A percentile compares a stretch with the other conserved stretches of the same genome.
These are phyloP conservation scores for Nematopogon swammerdamellus DNA, from an alignment of 2,888 invertebrate species.

Conservation along the genomic window DNA sequence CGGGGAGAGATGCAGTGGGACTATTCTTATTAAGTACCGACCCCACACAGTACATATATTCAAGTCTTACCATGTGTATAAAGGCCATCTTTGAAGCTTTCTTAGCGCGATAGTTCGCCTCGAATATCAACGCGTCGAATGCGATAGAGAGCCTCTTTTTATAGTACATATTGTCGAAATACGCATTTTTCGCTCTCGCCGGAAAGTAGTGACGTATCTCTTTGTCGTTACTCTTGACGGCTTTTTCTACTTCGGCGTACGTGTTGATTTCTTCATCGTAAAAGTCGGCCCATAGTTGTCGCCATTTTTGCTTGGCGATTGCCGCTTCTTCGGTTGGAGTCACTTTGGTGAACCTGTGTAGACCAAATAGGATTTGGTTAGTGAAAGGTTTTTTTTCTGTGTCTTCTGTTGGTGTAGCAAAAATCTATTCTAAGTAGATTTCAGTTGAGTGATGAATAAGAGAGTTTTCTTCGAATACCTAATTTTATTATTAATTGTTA, in stretches of 20 bases:
- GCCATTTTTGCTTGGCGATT: constrained; percentile 4
- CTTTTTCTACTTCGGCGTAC: constrained; percentile 6
- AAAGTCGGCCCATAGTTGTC: constrained; percentile 20
- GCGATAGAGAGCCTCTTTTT: constrained; percentile 27
- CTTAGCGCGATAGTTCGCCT: constrained; percentile 31
- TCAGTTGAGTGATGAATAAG: no score
- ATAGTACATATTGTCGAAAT: constrained; percentile 28
- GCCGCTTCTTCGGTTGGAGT: background rate
- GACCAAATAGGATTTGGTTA: no score
- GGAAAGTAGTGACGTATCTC: background rate
- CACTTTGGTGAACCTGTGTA: background rate
- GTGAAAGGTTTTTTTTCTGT: no score
- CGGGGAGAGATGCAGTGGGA: no score
- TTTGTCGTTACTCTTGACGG: background rate
- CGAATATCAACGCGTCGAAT: constrained; percentile 31
- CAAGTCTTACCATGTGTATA: constrained; percentile 25
- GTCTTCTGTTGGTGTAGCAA: no score
- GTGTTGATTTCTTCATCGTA: constrained; percentile 15
- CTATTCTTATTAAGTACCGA: no score
- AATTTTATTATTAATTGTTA: no score
- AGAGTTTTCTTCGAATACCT: no score
- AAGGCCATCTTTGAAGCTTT: constrained; percentile 30
- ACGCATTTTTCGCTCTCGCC: constrained; percentile 1
- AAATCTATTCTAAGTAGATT: no score
- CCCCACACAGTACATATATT: no score